A percentile compares a stretch with the other conserved stretches of the same genome.
Evolutionary conservation across 2,797 vertebrate species (phyloP).

Genomic region (Gobionotothen gibberifrons): DNA sequence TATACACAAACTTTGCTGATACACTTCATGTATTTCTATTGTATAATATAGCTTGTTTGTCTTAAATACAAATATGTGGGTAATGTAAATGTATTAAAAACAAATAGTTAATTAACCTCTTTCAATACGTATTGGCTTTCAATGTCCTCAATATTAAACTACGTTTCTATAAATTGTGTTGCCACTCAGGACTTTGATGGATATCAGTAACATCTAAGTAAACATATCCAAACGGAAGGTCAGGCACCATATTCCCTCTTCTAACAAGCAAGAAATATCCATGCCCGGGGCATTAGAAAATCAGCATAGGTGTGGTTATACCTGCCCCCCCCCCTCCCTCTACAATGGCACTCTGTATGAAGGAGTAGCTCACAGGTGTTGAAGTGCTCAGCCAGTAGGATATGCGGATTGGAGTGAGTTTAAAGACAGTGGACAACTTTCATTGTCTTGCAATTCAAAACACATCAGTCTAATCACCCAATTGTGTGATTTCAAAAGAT

Average conservation of each 20-base stretch:
- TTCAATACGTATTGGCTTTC: neutral
- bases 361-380: conserved; percentile 63
- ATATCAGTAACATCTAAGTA: conserved; percentile 14
- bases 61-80: neutral
- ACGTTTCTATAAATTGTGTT: neutral
- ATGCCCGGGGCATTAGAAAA: conserved; percentile 86
- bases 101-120: neutral
- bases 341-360: conserved; percentile 62
- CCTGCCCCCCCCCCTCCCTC: conserved; percentile 61
- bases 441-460: conserved; percentile 36
- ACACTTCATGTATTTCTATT: neutral
- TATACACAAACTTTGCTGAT: neutral
- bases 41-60: neutral
- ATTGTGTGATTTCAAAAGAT: conserved; percentile 27
- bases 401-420: conserved; percentile 51
- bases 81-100: neutral
- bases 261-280: conserved; percentile 79
- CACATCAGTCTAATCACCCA: conserved; percentile 1
- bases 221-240: conserved; percentile 57
- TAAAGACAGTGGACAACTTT: conserved; percentile 8
- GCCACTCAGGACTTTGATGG: neutral
- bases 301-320: conserved; percentile 86
- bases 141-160: neutral
- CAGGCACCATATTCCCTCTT: conserved; percentile 45
- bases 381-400: conserved; percentile 42